Conservation (phyloP, 2,797 vertebrate genomes). For the Parauchenoglanis ngamensis region DNA sequence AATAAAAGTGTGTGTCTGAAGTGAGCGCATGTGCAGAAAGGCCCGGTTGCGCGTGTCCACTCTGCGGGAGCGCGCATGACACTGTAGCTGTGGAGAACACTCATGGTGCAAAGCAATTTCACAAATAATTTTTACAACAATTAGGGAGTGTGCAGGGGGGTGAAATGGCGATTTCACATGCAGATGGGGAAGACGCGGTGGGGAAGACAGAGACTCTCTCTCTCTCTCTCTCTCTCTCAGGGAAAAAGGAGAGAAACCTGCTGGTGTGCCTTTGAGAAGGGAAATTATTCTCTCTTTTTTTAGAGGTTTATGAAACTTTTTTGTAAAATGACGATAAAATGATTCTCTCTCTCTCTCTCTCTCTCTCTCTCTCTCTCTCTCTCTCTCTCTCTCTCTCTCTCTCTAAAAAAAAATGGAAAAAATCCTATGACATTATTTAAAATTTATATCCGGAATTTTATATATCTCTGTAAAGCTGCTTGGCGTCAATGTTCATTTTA, state of each 20-base stretch:
- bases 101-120: conserved; percentile 92
- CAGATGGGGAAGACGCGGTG: conserved; percentile 80
- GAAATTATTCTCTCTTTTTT: background rate
- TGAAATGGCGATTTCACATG: conserved; percentile 96
- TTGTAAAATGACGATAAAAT: background rate
- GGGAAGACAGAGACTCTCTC: background rate
- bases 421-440: background rate
- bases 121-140: conserved; percentile 96
- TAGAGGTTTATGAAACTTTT: background rate
- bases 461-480: no score
- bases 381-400: background rate
- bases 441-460: no score
- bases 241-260: background rate
- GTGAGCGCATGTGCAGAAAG: conserved; percentile 61
- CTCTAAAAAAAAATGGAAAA: background rate
- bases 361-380: background rate
- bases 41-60: conserved; percentile 64
- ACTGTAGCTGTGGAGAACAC: conserved; percentile 80
- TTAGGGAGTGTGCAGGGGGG: conserved; percentile 89
- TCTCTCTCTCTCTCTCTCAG: background rate
- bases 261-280: background rate
- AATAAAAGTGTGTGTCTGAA: conserved; percentile 33
- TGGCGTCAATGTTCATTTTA: no score
- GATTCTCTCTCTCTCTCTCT: background rate
- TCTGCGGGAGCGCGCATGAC: conserved; percentile 71